Evolutionary conservation across 35 echinoderm and acorn worm genomes (phyloP).

Genomic region (Holothuria glaberrima): DNA sequence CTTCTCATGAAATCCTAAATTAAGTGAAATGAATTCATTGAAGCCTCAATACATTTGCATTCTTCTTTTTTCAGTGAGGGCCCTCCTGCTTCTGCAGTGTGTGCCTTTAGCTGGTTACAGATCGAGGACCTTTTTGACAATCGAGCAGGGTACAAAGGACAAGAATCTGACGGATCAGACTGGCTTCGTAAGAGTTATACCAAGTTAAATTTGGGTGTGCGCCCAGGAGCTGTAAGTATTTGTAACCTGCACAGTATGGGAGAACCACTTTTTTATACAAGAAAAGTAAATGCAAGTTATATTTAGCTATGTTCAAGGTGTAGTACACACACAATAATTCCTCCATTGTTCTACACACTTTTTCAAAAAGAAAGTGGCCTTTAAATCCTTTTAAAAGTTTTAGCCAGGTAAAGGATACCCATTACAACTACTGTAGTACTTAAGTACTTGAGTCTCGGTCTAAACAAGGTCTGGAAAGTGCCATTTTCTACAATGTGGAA

Average conservation of each 20-base stretch:
- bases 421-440: too few relatives aligned
- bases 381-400: too few relatives aligned
- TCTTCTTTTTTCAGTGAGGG: conserved; percentile 11
- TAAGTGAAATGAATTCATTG: too few relatives aligned
- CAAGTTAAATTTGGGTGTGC: not conserved
- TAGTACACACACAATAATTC: not conserved
- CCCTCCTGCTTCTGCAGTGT: conserved; percentile 45
- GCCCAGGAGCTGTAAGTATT: not conserved
- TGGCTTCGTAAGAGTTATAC: not conserved
- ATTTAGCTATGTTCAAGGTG: too few relatives aligned
- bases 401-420: too few relatives aligned
- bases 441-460: too few relatives aligned
- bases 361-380: too few relatives aligned
- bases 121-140: conserved; percentile 40
- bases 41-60: not conserved
- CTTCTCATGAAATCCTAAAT: too few relatives aligned
- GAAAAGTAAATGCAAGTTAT: not conserved
- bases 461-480: too few relatives aligned
- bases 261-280: too few relatives aligned
- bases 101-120: conserved; percentile 19
- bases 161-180: not conserved
- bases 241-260: too few relatives aligned
- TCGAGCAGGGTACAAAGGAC: conserved; percentile 27
- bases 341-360: not conserved
- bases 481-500: too few relatives aligned